Base-by-base conservation (phyloP, 1,140 invertebrate genomes). In the Dendroctonus valens region DNA sequence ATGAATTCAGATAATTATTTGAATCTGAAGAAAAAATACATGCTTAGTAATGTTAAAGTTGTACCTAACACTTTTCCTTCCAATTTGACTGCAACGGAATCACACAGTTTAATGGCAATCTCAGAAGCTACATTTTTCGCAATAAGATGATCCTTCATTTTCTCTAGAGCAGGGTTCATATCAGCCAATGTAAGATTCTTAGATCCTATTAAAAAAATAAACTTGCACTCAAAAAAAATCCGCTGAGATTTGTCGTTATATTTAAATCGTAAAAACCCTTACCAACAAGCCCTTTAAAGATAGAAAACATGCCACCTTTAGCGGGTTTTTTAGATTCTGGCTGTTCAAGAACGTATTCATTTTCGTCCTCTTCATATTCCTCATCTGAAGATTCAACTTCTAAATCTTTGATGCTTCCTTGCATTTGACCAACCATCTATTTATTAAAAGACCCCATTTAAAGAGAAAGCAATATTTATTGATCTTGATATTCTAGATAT, bases 121-220 rank as follows among this genome's bases (percentile, higher is more conserved):
- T 99, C 97, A 0, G 94, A 81, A 39, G 98, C 98, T 3, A 99
- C 98, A 81, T 99, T 99, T 79, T 99, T 99, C 0, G 85, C 83
- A 71, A 99, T 98, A 38, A 99, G 83, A 80, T 98, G 96, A 78
- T 99, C 97, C 67, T 91, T 91, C 81, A 99, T 84, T 80, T 99
- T 98, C 52, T 98, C 96, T 65, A 99, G 79, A 42, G 89, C 90
- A 0, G 96, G 92, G 67, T 86, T 80, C 83, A 99, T 89, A 59
- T 92, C 87, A 12, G 87, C 84, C 5, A 81, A 78, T 0, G 85
- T 85, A 50, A 95, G 79, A 11, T 84, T 86, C 44, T 68, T 70
- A 38, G 65, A 70, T 5, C 66, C 65, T 67, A 42, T 40, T 8
- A 26, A 55, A 15, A 15, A 52, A 7, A 6, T 7, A 14, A 52